These are phyloP conservation scores for Alethe castanea DNA, from an alignment of 2,113 vertebrate genomes.

Conservation along the genomic window DNA sequence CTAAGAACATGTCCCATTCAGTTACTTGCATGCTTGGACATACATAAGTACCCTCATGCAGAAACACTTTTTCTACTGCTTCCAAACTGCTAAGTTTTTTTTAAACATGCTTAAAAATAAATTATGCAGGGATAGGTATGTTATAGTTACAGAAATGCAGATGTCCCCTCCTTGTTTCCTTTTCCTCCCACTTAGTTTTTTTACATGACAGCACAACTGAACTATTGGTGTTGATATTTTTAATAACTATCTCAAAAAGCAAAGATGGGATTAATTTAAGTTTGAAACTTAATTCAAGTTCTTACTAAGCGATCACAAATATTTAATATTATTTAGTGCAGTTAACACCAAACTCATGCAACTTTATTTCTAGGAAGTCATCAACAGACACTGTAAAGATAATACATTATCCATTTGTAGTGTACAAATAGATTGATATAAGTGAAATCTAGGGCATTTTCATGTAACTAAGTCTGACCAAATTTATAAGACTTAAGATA, in stretches of 20 bases:
- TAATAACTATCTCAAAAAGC: not conserved
- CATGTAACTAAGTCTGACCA: not conserved
- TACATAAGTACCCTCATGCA: not conserved
- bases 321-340: not conserved
- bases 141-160: not conserved
- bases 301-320: not conserved
- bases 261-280: not conserved
- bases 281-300: not conserved
- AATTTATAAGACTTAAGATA: not conserved
- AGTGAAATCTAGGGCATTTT: not conserved
- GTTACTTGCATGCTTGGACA: not conserved
- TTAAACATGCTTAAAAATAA: not conserved
- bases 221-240: not conserved
- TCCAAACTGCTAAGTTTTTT: not conserved
- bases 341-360: not conserved
- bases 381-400: not conserved
- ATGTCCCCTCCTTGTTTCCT: rapidly evolving
- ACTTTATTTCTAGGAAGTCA: not conserved
- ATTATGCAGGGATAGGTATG: not conserved
- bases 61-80: not conserved
- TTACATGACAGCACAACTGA: not conserved
- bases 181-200: not conserved
- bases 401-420: not conserved
- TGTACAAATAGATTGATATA: not conserved
- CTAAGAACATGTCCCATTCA: not conserved